Base-by-base conservation (phyloP, 2,888 invertebrate species). In the Merodon equestris region DNA sequence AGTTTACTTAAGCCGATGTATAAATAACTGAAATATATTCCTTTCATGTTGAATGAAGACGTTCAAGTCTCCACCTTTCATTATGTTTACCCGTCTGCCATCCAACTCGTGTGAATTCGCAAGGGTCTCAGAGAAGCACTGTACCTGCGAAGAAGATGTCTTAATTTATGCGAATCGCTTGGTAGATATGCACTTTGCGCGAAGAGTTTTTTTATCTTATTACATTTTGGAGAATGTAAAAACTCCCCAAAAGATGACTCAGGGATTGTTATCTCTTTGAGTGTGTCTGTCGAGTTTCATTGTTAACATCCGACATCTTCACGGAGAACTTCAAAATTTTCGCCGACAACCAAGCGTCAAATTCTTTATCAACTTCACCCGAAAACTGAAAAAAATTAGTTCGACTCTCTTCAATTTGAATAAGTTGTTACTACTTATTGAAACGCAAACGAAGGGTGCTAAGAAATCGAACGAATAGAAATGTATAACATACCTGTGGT, bases 151-250 rank as follows among this genome's bases (percentile, higher is more conserved):
- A 63, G 57, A 50, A 57, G 63, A 79, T 73, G 68, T 70, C 66
- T 79, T 79, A 79, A 79, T 79, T 74, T 79, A 79, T 79, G 58
- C 77, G 58, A 63, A 66, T 40, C 27, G 40, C 13, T 44, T 27
- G 27, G 57, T 47, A 67, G 53, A 73, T 27, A 27, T 73, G 10
- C 14, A 70, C 40, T 68, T 57, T 66, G 70, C 14, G 17, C 40
- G 14, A n/a, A 38, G 50, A 57, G 36, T n/a, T 45, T 72, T 64
- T 27, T 60, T 70, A 47, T 61, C 63, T 57, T 4, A 3, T 27
- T 5, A 2, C 17, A 12, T 40, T 45, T 40, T 63, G 7, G 51
- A 51, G 44, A 54, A 54, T 13, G 9, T 14, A 17, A 34, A 50
- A 71, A 36, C 10, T n/a, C 12, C 1, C 14, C 17, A 14, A 12